Evolutionary conservation across 1,140 invertebrate species (phyloP), one percentile per base, ranked within the genome.

Genomic region (Lineus longissimus): DNA sequence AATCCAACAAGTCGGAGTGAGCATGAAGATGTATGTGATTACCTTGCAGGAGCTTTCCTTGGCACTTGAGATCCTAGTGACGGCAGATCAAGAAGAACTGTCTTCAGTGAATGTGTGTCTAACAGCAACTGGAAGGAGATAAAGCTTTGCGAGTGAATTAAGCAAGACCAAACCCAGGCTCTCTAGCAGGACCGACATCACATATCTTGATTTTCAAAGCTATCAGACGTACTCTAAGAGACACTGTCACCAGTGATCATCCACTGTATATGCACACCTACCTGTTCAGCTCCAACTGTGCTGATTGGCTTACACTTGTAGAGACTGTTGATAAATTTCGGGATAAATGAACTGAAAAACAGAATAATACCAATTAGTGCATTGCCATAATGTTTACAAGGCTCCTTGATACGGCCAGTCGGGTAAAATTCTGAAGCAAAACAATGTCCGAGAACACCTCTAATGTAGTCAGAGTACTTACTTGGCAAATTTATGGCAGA

Each of bases 21-120:
- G n/a, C n/a, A n/a, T n/a, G n/a, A n/a, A n/a, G n/a, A n/a, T n/a
- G n/a, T n/a, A n/a, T n/a, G n/a, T n/a, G n/a, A n/a, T n/a, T 76
- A 87, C 86, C 85, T 92, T 1, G 92, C 88, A 0, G 94, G 94
- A 13, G 93, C 90, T 78, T 93, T 92, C 43, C 92, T 84, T 62
- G 89, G 88, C 1, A 95, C 87, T 74, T 91, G 89, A 19, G 91
- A 94, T 0, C 92, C 93, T 36, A 96, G 88, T 0, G 92, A 94
- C 0, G 97, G 97, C 62, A 99, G 83, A 79, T 97, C 93, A 17
- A 98, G 79, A n/a, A 99, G 77, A 9, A 95, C 90, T 0, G 95
- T 96, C 83, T 99, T 99, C 56, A 99, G 80, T 82, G 95, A 96
- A 73, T 99, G 96, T 9, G 97, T 95, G 80, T 99, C 97, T 0